Conservation (phyloP, 2,797 vertebrate genomes). For the Cottoperca gobio region DNA sequence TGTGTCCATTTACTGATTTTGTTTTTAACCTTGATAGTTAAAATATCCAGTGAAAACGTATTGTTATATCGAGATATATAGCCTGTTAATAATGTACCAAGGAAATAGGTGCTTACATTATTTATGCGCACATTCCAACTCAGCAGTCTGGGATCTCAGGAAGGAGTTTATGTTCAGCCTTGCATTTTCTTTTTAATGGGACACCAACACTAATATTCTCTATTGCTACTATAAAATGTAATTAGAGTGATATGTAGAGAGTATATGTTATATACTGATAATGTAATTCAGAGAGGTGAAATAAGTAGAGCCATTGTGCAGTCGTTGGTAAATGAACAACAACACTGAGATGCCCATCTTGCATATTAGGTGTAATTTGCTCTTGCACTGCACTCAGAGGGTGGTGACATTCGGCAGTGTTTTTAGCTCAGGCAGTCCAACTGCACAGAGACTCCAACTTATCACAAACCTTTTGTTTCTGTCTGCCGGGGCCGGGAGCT, state of each 20-base stretch:
- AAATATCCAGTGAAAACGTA: slow-evolving; percentile 24
- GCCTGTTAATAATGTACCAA: too few relatives aligned
- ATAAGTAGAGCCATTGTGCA: slow-evolving; percentile 3
- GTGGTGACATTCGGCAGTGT: not conserved
- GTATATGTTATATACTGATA: not conserved
- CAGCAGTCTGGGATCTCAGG: slow-evolving; percentile 34
- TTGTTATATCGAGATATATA: too few relatives aligned
- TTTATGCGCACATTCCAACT: slow-evolving; percentile 54
- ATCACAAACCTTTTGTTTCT: slow-evolving; percentile 20
- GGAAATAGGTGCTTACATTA: slow-evolving; percentile 48
- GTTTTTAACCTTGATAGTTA: slow-evolving; percentile 29
- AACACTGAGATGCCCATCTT: not conserved
- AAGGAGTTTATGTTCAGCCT: slow-evolving; percentile 24
- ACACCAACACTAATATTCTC: slow-evolving; percentile 27
- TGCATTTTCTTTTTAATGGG: slow-evolving; percentile 39
- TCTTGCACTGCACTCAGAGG: slow-evolving; percentile 7
- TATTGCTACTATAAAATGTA: slow-evolving; percentile 19
- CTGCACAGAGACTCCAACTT: too few relatives aligned
- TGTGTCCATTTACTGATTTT: slow-evolving; percentile 29
- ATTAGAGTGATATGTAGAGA: slow-evolving; percentile 19
- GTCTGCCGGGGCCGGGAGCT: slow-evolving; percentile 26
- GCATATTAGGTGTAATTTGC: slow-evolving; percentile 20
- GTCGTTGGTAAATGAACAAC: slow-evolving; percentile 13
- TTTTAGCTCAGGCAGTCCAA: slow-evolving; percentile 2
- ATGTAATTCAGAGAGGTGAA: slow-evolving; percentile 27